Evolutionary conservation across 2,888 invertebrate species (phyloP).

Genomic region (Leptura quadrifasciata): DNA sequence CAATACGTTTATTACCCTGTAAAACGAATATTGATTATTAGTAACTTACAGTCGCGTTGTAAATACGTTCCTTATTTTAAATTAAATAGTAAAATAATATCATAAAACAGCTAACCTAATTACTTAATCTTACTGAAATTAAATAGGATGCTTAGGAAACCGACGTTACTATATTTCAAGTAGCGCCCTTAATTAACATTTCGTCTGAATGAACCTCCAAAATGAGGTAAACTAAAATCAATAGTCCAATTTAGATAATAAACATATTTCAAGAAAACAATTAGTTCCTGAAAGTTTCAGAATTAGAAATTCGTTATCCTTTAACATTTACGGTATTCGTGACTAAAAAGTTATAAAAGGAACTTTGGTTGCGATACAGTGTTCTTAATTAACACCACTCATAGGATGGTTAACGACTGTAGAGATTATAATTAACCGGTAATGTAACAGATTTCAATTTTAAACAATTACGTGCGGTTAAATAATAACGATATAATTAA

Average conservation of each 20-base stretch:
- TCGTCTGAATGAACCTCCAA: neutral
- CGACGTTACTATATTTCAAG: neutral
- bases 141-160: neutral
- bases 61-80: no score
- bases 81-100: no score
- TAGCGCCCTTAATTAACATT: slow-evolving; percentile 11
- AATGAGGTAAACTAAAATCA: slow-evolving; percentile 20
- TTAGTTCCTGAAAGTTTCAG: slow-evolving; percentile 24
- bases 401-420: slow-evolving; percentile 3
- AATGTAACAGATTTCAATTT: slow-evolving; percentile 21
- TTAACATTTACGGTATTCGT: slow-evolving; percentile 5
- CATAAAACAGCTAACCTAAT: no score
- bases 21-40: no score
- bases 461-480: slow-evolving; percentile 19
- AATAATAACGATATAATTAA: slow-evolving; percentile 11
- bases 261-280: slow-evolving; percentile 36
- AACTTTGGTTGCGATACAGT: neutral
- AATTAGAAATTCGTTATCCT: slow-evolving; percentile 29
- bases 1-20: no score
- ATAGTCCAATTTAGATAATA: slow-evolving; percentile 32
- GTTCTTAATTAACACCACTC: slow-evolving; percentile 21
- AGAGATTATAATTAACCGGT: slow-evolving; percentile 20
- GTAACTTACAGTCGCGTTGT: no score
- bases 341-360: slow-evolving; percentile 21
- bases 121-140: no score